phyloP scores from a whole-genome alignment of 2,888 invertebrate genomes.

The Dugesia japonica region DNA sequence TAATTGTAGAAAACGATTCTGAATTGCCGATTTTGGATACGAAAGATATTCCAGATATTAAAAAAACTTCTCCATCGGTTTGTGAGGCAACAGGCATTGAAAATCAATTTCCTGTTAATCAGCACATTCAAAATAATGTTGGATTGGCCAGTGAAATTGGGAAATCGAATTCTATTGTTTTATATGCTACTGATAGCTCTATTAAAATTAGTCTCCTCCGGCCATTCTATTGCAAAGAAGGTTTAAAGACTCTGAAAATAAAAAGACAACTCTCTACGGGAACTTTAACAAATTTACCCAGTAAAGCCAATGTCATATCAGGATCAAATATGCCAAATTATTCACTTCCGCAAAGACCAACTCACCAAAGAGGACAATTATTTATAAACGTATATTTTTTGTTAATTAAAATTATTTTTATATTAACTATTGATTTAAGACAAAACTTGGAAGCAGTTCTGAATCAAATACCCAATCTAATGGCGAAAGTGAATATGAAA shows the following conservation, averaged over 20 bases:
- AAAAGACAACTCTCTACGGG: not conserved
- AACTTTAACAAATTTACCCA: not conserved
- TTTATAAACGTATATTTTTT: not conserved
- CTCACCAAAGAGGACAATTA: not conserved
- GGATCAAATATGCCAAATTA: not conserved
- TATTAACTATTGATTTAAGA: not conserved
- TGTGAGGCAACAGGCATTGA: not conserved
- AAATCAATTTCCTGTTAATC: not conserved
- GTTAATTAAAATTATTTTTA: not conserved
- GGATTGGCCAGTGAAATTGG: not conserved
- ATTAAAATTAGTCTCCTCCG: not conserved
- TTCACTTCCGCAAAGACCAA: not conserved
- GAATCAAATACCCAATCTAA: not conserved
- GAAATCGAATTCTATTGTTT: not conserved
- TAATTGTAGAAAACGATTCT: not conserved
- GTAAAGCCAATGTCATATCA: not conserved
- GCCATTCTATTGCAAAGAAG: not conserved
- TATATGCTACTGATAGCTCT: not conserved
- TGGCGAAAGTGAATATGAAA: slow-evolving; percentile 1
- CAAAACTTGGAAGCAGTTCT: not conserved
- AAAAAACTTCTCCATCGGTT: not conserved
- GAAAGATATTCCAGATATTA: not conserved
- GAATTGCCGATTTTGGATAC: not conserved
- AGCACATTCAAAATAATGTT: not conserved
- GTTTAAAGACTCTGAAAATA: not conserved